Conservation (phyloP, 2,888 invertebrate genomes). For the Erannis defoliaria region DNA sequence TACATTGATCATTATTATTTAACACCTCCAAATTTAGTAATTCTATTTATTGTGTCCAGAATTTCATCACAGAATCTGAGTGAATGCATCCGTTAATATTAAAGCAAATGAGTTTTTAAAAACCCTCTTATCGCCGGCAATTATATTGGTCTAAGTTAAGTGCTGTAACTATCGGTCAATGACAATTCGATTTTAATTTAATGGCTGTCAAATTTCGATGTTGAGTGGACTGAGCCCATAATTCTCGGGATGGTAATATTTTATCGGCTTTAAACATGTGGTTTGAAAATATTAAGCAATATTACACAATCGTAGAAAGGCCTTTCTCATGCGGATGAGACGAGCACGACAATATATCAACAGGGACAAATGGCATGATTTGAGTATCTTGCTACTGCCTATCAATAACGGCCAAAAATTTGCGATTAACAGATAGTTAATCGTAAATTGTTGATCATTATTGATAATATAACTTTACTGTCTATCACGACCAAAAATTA, state of each 20-base stretch:
- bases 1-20: constrained; percentile 2
- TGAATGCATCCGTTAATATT: constrained; percentile 51
- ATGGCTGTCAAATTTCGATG: constrained; percentile 66
- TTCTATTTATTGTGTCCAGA: constrained; percentile 39
- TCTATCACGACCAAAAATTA: too few relatives aligned
- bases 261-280: constrained; percentile 53
- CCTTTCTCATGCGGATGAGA: constrained; percentile 39
- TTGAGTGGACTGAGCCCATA: constrained; percentile 56
- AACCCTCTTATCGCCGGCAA: constrained; percentile 64
- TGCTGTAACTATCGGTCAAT: constrained; percentile 67
- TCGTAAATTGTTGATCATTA: too few relatives aligned
- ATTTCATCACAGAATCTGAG: constrained; percentile 52
- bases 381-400: constrained; percentile 6
- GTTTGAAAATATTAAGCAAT: constrained; percentile 44
- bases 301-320: constrained; percentile 41
- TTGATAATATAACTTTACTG: too few relatives aligned
- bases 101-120: constrained; percentile 72
- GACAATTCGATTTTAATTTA: constrained; percentile 77
- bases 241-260: constrained; percentile 48
- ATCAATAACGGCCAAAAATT: background rate
- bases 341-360: constrained; percentile 35
- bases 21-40: constrained; percentile 31
- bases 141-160: constrained; percentile 67
- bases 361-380: constrained; percentile 17
- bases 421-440: background rate